Evolutionary conservation across 2,113 vertebrate genomes (phyloP).

Genomic region (Cheilinus undulatus): DNA sequence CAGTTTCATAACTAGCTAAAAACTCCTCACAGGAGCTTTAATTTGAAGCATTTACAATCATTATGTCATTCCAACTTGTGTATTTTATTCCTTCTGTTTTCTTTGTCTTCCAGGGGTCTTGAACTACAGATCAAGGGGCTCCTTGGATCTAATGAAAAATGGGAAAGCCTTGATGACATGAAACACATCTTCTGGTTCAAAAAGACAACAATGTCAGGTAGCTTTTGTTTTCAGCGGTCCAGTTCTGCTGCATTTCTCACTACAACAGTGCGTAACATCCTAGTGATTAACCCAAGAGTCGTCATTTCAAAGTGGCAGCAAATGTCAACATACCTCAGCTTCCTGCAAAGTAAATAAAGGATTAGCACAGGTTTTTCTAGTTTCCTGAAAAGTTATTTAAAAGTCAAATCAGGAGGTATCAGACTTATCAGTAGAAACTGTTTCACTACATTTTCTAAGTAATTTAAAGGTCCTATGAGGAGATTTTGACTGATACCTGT

Average conservation of each 20-base stretch:
- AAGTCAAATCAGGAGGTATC: no score
- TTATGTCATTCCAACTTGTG: no score
- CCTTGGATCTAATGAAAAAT: slow-evolving; percentile 36
- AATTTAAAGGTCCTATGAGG: no score
- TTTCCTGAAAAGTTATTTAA: neutral
- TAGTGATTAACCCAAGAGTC: neutral
- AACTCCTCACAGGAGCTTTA: no score
- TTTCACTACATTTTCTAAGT: no score
- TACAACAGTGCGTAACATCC: neutral
- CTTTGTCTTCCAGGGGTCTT: slow-evolving; percentile 11
- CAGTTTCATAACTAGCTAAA: no score
- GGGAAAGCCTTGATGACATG: slow-evolving; percentile 61
- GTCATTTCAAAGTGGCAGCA: neutral
- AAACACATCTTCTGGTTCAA: slow-evolving; percentile 43
- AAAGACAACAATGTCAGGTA: slow-evolving; percentile 66
- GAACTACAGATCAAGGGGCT: slow-evolving; percentile 64
- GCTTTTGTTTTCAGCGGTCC: neutral
- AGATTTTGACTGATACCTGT: no score
- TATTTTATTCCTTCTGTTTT: neutral
- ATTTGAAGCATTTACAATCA: no score
- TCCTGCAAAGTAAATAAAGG: no score
- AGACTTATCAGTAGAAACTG: no score
- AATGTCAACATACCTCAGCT: neutral
- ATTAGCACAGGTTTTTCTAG: neutral
- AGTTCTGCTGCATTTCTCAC: neutral